These are phyloP conservation scores for Andinoacara biseriatus DNA, from an alignment of 2,113 vertebrate genomes.

Conservation along the genomic window DNA sequence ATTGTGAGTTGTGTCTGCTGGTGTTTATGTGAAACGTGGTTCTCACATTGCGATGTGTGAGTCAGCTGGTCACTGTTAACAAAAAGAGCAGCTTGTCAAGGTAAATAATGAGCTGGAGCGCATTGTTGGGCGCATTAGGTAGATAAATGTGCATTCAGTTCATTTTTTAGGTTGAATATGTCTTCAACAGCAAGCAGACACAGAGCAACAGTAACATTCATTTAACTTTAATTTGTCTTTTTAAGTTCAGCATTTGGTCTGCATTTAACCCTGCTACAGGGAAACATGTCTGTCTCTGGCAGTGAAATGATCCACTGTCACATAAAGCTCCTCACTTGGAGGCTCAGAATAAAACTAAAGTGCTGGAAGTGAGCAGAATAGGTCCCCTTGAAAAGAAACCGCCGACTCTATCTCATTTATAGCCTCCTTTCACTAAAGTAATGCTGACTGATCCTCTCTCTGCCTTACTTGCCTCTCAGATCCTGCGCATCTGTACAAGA, in stretches of 20 bases:
- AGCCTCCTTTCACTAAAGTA: slow-evolving; percentile 3
- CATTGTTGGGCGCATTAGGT: neutral
- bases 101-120: neutral
- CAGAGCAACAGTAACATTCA: neutral
- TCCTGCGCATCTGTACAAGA: slow-evolving; percentile 97
- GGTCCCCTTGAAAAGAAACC: neutral
- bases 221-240: neutral
- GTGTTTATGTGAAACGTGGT: slow-evolving; percentile 12
- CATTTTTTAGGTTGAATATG: neutral
- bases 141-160: neutral
- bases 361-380: neutral
- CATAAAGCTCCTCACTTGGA: neutral
- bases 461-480: slow-evolving; percentile 72
- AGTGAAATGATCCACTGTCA: neutral
- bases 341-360: neutral
- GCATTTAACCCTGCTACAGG: neutral
- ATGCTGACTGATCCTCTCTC: neutral
- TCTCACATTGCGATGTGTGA: neutral
- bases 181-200: neutral
- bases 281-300: neutral
- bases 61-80: neutral
- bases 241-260: neutral
- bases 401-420: neutral
- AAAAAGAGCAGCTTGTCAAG: neutral
- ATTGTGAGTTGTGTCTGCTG: neutral